phyloP scores from a whole-genome alignment of 2,113 vertebrate species.

The Cynocephalus volans region DNA sequence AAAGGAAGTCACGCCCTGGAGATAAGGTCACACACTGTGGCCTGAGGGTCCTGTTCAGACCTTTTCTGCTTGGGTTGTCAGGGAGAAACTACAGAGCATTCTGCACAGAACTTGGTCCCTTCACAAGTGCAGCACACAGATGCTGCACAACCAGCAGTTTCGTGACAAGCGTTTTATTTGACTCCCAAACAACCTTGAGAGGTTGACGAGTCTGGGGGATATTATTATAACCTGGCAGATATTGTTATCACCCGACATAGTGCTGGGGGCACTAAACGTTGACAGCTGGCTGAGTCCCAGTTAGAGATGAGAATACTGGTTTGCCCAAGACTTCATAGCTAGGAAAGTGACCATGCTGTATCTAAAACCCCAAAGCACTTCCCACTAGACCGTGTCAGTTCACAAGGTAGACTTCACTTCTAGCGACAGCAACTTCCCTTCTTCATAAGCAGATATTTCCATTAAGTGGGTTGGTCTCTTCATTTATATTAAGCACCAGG shows the following conservation, averaged over 20 bases:
- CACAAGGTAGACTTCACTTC: neutral
- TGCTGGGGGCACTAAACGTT: neutral
- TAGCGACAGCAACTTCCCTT: neutral
- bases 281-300: neutral
- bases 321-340: neutral
- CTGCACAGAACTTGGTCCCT: neutral
- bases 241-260: neutral
- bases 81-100: neutral
- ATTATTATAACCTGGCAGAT: neutral
- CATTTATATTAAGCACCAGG: neutral
- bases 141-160: neutral
- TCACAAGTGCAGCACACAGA: neutral
- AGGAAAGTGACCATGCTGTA: neutral
- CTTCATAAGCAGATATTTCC: neutral
- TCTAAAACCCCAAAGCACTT: neutral
- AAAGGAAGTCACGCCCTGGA: neutral
- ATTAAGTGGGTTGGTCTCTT: neutral
- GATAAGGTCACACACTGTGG: neutral
- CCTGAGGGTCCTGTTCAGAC: too few relatives aligned
- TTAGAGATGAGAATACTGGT: neutral
- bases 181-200: neutral
- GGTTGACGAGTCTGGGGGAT: neutral
- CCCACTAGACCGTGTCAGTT: accelerated
- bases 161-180: neutral
- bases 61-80: neutral